Base-by-base conservation (phyloP, 92 coral and sea anemone genomes). In the Palythoa grandis region DNA sequence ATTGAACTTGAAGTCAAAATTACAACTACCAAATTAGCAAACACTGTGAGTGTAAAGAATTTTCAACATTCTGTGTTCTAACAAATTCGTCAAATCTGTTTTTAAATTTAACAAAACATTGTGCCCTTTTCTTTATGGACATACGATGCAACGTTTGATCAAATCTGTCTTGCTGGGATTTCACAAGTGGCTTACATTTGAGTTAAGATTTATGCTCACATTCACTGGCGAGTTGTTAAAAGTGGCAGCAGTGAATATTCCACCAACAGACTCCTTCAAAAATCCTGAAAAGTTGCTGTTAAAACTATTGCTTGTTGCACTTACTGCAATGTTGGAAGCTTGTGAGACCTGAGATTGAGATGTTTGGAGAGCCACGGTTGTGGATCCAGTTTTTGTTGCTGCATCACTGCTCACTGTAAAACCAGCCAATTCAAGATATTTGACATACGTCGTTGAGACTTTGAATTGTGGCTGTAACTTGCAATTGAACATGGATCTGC, bases 161-260 rank as follows among this genome's bases (percentile, higher is more conserved):
- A 67, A 67, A 67, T 67, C 72, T 67, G 72, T 67, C 72, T 67
- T 67, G 72, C 72, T 14, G 72, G 72, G 72, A 67, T 67, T 67
- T 67, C 72, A 67, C 72, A 67, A 67, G n/a, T n/a, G n/a, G n/a
- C n/a, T 29, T 29, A 1, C 35, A 29, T 1, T 29, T 29, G 35
- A 29, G 35, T 29, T 29, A 29, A 29, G 35, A 29, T 29, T 29
- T 29, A 29, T 29, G 1, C 35, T 29, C 35, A 29, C 35, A 25
- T 68, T 19, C 72, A 68, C 72, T 68, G 72, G 72, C 72, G 72
- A 68, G 2, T n/a, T 68, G 6, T 68, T 68, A 68, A 68, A 68
- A 68, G 58, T 53, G 1, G 58, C 2, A 53, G 58, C 58, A 53
- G 1, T 53, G 35, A 29, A 0, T 29, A 29, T 0, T 29, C 35